Percentiles rank a stretch among this genome's conserved stretches.
Conservation (phyloP, 2,888 invertebrate genomes). For the Andrena marginata region DNA sequence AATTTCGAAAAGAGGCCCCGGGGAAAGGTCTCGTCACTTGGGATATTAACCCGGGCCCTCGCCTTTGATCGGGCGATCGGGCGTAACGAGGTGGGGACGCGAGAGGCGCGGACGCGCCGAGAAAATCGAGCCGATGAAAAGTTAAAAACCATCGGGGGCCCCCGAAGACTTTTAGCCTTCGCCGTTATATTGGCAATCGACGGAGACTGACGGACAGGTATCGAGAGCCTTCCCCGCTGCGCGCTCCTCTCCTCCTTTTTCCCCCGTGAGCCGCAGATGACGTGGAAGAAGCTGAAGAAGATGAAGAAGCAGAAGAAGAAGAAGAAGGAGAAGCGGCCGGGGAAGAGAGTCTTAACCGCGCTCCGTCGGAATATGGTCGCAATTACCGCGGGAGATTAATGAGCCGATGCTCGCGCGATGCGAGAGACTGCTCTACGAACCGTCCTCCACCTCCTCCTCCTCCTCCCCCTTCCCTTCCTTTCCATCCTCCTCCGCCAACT, state of each 20-base stretch:
- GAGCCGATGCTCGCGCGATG: conserved; percentile 81
- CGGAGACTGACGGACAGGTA: conserved; percentile 72
- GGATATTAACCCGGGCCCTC: neutral
- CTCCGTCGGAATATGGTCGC: conserved; percentile 81
- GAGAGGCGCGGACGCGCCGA: conserved; percentile 13
- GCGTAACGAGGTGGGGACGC: conserved; percentile 14
- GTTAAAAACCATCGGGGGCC: conserved; percentile 57
- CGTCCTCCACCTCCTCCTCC: conserved; percentile 62
- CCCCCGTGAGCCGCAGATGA: conserved; percentile 53
- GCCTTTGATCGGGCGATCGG: neutral
- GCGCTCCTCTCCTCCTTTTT: conserved; percentile 50
- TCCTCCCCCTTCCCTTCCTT: conserved; percentile 54
- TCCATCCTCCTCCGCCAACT: conserved; percentile 58
- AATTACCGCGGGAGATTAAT: conserved; percentile 83
- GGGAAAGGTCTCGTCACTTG: neutral
- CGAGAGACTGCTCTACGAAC: conserved; percentile 75
- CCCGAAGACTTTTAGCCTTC: conserved; percentile 36
- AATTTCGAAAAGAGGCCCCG: conserved; percentile 1
- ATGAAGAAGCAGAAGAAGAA: conserved; percentile 60
- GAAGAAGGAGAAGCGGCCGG: conserved; percentile 57
- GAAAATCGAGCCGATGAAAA: conserved; percentile 63
- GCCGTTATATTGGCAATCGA: conserved; percentile 74
- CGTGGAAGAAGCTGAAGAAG: conserved; percentile 66
- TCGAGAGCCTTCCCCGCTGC: conserved; percentile 70
- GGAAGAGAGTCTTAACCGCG: conserved; percentile 73